Base-by-base conservation (phyloP, 2,888 invertebrate genomes). In the Rhagonycha fulva region DNA sequence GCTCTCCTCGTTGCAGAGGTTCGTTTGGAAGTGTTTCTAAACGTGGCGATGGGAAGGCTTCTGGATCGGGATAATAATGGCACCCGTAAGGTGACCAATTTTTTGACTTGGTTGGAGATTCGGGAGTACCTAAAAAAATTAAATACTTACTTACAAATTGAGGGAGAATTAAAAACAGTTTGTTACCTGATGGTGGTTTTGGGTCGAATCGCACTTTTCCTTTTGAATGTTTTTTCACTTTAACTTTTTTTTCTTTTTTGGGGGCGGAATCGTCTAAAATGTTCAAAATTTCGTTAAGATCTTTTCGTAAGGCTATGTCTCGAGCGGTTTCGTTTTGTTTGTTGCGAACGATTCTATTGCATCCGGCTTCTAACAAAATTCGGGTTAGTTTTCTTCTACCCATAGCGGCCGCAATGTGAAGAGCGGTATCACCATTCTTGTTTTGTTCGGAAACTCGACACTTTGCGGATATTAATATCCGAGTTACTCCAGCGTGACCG, bases 381-480 rank as follows among this genome's bases (percentile, higher is more conserved):
- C 96, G 91, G 10, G 97, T 96, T 76, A 98, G 90, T 88, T 98
- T 98, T 72, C 97, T 89, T 23, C 97, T 90, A 7, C 97, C 97
- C 95, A 98, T 96, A 1, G 98, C 98, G 9, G 97, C 94, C 0
- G 97, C 94, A 83, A 98, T 97, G 87, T 98, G 98, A 12, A 98
- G 89, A 0, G 97, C 94, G 0, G 97, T 97, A 88, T 98, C 98
- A 0, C 97, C 97, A 88, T 98, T 98, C 90, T 98, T 96, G 87
- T 98, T 98, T 84, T 95, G 95, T 84, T 96, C 95, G 76, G 95
- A 94, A 72, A 95, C 83, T 82, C 93, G 91, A 86, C 96, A 95
- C 82, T 94, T 91, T 0, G 97, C 98, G 60, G 97, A 97, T 81
- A 98, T 94, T 72, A 98, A 92, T 83, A 98, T 98, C 72, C 98